Conservation (phyloP, 2,113 vertebrate genomes). For the Solea senegalensis region DNA sequence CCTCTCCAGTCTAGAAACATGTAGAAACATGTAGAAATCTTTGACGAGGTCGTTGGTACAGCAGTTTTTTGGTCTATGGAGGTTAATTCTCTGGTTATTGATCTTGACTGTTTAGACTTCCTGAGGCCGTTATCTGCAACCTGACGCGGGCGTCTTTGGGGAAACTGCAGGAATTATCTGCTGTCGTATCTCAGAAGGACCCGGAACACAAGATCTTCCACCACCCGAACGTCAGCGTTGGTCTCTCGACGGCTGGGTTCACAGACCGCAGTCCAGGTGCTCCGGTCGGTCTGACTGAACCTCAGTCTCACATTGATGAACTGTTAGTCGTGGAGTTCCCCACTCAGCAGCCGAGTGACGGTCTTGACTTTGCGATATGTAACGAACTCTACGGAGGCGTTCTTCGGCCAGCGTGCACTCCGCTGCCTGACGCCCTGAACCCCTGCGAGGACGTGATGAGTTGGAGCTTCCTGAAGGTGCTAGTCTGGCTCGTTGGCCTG, state of each 20-base stretch:
- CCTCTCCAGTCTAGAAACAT: too few relatives aligned
- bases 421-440: constrained; percentile 89
- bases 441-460: constrained; percentile 94
- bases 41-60: too few relatives aligned
- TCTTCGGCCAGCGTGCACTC: constrained; percentile 83
- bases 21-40: too few relatives aligned
- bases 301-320: constrained; percentile 13
- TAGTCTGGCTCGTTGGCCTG: constrained; percentile 89
- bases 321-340: constrained; percentile 41
- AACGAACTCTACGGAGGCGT: constrained; percentile 52
- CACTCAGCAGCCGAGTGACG: constrained; percentile 66
- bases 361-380: constrained; percentile 85
- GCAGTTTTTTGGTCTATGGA: too few relatives aligned
- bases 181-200: constrained; percentile 53
- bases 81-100: background rate
- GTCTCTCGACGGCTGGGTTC: background rate
- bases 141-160: constrained; percentile 70
- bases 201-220: constrained; percentile 60
- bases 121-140: constrained; percentile 87
- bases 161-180: constrained; percentile 59
- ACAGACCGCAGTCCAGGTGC: too few relatives aligned
- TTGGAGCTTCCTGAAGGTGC: constrained; percentile 83
- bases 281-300: background rate
- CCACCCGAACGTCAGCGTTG: background rate
- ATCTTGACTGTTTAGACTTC: constrained; percentile 75